Percentiles rank a stretch among this genome's conserved stretches.
phyloP scores from a whole-genome alignment of 2,797 vertebrate genomes.

The Knipowitschia caucasica region DNA sequence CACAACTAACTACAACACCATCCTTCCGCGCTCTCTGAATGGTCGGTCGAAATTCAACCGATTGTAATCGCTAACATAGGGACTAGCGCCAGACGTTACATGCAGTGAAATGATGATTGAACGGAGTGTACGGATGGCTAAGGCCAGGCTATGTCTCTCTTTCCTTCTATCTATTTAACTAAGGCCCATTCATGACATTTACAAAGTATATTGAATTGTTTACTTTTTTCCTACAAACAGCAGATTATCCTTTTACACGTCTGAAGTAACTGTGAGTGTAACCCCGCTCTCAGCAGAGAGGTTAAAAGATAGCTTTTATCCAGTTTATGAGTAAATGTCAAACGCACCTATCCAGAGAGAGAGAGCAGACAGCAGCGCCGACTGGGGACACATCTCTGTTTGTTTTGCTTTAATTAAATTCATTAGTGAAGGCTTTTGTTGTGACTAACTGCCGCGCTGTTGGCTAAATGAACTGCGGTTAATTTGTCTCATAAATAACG shows the following conservation, averaged over 20 bases:
- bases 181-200: no score
- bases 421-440: conserved; percentile 7
- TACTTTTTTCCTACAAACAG: neutral
- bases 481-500: conserved; percentile 5
- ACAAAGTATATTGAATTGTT: no score
- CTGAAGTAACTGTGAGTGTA: neutral
- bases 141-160: no score
- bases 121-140: no score
- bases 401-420: conserved; percentile 9
- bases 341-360: neutral
- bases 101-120: no score
- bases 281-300: neutral
- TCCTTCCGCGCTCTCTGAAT: no score
- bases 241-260: neutral
- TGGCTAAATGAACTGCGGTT: conserved; percentile 7
- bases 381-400: neutral
- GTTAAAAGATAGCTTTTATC: neutral
- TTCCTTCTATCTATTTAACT: no score
- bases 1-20: no score
- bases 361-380: neutral
- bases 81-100: no score
- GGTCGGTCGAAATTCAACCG: no score
- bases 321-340: neutral
- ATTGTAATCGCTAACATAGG: no score
- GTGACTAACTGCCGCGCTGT: neutral